phyloP scores from a whole-genome alignment of 2,888 invertebrate species.

The Nyleta sp. region DNA sequence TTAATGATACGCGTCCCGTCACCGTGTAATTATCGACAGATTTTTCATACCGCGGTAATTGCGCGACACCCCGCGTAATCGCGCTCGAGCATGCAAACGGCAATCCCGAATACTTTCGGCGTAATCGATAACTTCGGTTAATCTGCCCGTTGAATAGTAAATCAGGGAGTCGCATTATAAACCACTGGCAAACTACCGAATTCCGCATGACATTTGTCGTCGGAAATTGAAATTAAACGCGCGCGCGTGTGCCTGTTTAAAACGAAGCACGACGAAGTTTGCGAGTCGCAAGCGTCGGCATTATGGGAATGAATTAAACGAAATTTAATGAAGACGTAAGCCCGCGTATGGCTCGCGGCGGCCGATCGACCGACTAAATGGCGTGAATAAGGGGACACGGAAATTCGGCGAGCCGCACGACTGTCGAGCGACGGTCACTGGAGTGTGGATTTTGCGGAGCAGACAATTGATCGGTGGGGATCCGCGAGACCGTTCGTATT shows the following conservation, averaged over 20 bases:
- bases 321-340: slow-evolving; percentile 38
- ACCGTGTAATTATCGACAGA: slow-evolving; percentile 62
- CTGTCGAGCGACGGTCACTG: slow-evolving; percentile 31
- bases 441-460: slow-evolving; percentile 40
- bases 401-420: slow-evolving; percentile 36
- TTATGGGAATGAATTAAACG: slow-evolving; percentile 20
- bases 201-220: slow-evolving; percentile 41
- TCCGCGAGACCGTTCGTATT: slow-evolving; percentile 19
- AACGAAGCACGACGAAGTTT: slow-evolving; percentile 1
- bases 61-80: slow-evolving; percentile 52
- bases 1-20: slow-evolving; percentile 62
- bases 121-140: slow-evolving; percentile 55
- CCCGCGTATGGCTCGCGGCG: neutral
- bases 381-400: slow-evolving; percentile 31
- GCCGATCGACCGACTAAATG: slow-evolving; percentile 32
- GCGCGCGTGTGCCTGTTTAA: slow-evolving; percentile 25
- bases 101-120: slow-evolving; percentile 48
- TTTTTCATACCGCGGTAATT: slow-evolving; percentile 52
- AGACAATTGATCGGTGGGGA: slow-evolving; percentile 41
- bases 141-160: slow-evolving; percentile 51
- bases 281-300: slow-evolving; percentile 9
- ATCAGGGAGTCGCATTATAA: slow-evolving; percentile 50
- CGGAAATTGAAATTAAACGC: slow-evolving; percentile 52
- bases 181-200: slow-evolving; percentile 53
- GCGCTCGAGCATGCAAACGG: slow-evolving; percentile 47